Base-by-base conservation (phyloP, 2,888 invertebrate species). In the Leptinotarsa haldemani region DNA sequence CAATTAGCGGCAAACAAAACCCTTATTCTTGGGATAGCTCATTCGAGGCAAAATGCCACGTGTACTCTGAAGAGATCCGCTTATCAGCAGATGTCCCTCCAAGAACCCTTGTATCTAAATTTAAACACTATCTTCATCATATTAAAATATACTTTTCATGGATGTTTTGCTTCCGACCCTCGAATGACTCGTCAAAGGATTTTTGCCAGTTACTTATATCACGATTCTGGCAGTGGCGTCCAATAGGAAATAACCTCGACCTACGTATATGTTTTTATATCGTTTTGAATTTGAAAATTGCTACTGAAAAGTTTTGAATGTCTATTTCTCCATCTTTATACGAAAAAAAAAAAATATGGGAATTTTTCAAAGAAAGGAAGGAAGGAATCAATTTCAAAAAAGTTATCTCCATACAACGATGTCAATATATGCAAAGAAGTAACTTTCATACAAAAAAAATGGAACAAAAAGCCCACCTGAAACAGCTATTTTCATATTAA, bases 41-140 rank as follows among this genome's bases (percentile, higher is more conserved):
- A 52, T 65, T 65, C 16, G 52, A 50, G 25, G 48, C 9, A 47
- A 50, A 25, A 52, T 53, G 66, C 66, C 66, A 67, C 66, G 66
- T 67, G 66, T 40, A 40, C 66, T 52, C 5, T 47, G 9, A 25
- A 65, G 52, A 48, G 50, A 65, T 40, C 20, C 18, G 22, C 53
- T 50, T 66, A 66, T 66, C 50, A 52, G 65, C 70, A 70, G 30
- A 64, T 52, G 52, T 65, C 40, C 18, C 64, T 65, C 18, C 18
- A 48, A 65, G 64, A 53, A 65, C 65, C 65, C 63, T 48, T 68
- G 68, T 68, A 5, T 74, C 73, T 76, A 73, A 76, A 65, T 71
- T 71, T 76, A 71, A 74, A 69, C 9, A 7, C 30, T 25, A 56
- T 56, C 56, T 56, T 25, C 56, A 56, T 20, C 56, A 56, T 56